phyloP scores from a whole-genome alignment of 1,140 invertebrate genomes.

The Andrena cerasifolii region DNA sequence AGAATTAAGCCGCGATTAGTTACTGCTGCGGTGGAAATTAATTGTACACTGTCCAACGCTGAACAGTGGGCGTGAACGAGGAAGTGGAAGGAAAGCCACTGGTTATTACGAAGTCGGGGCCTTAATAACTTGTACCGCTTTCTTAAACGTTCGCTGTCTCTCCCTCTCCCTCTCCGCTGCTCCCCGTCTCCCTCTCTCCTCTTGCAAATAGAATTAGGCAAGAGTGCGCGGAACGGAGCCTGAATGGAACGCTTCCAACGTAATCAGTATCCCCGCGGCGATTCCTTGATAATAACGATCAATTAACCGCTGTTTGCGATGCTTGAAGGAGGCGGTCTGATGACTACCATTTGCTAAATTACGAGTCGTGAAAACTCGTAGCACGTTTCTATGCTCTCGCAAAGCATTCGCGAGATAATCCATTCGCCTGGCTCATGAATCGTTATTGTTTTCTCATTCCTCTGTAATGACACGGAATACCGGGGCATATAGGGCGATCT shows the following conservation, averaged over 20 bases:
- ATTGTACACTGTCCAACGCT: conserved; percentile 45
- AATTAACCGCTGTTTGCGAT: conserved; percentile 30
- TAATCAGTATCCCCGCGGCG: conserved; percentile 21
- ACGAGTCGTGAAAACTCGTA: not conserved
- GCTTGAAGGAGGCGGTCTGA: not conserved
- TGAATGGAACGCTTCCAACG: conserved; percentile 35
- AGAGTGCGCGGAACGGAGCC: conserved; percentile 5
- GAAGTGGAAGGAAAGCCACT: conserved; percentile 55
- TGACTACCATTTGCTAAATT: not conserved
- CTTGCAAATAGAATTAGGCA: conserved; percentile 42
- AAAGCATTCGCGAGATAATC: not conserved
- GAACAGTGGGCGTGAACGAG: conserved; percentile 58
- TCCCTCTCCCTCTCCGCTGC: not conserved
- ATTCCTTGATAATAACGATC: conserved; percentile 32
- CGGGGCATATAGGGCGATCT: not conserved
- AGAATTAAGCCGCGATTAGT: conserved; percentile 41
- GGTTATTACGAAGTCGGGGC: conserved; percentile 44
- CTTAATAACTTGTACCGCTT: conserved; percentile 41
- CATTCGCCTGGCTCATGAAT: not conserved
- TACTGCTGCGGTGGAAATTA: conserved; percentile 53
- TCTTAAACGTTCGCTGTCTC: conserved; percentile 16
- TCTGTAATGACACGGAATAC: not conserved
- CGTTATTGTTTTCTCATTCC: not conserved
- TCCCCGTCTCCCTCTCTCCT: not conserved
- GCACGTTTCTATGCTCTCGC: not conserved